Conservation (phyloP, 2,113 vertebrate genomes). For the Gopherus flavomarginatus region DNA sequence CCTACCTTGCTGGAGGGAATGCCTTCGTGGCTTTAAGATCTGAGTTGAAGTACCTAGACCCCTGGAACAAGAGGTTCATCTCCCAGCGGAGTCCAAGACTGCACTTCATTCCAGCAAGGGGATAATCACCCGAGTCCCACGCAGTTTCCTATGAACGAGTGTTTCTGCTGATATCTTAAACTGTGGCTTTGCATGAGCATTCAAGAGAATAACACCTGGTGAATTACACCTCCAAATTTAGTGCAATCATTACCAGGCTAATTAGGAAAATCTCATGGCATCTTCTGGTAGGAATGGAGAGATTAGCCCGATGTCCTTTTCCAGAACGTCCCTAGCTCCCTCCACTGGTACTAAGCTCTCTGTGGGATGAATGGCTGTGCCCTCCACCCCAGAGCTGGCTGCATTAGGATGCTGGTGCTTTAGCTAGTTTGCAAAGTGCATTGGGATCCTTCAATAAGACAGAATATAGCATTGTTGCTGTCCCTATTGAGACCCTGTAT, state of each 20-base stretch:
- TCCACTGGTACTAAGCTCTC: neutral
- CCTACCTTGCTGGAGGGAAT: conserved; percentile 41
- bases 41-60: conserved; percentile 18
- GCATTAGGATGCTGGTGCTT: neutral
- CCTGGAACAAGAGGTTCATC: neutral
- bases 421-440: neutral
- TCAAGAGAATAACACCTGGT: neutral
- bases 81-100: neutral
- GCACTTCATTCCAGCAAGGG: conserved; percentile 25
- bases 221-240: neutral
- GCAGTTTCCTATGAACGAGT: neutral
- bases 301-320: neutral
- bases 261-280: neutral
- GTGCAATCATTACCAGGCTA: neutral
- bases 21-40: neutral
- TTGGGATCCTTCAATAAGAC: neutral
- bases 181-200: neutral
- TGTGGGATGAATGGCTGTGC: neutral
- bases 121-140: neutral
- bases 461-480: neutral
- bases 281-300: neutral
- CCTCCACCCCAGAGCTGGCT: neutral
- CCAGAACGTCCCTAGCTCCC: neutral
- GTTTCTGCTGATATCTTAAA: neutral
- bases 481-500: neutral